Percentiles rank a stretch among this genome's conserved stretches.
phyloP scores from a whole-genome alignment of 2,888 invertebrate species.

The Melinopterus prodromus region DNA sequence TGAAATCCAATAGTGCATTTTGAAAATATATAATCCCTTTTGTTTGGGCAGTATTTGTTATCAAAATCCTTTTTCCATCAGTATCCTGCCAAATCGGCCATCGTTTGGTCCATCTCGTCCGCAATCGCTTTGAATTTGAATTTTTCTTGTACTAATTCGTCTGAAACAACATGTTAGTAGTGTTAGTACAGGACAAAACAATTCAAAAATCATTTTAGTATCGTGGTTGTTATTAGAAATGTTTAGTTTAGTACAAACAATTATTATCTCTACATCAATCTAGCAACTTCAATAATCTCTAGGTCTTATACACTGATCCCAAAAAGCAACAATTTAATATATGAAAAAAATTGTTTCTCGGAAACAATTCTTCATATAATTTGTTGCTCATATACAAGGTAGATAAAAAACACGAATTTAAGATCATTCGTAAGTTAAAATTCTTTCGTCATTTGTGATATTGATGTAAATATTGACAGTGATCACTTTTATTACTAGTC shows the following conservation, averaged over 20 bases:
- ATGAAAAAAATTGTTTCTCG: too few relatives aligned
- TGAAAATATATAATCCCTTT: conserved; percentile 29
- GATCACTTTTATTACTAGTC: too few relatives aligned
- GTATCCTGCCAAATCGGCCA: conserved; percentile 94
- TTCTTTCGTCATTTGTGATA: too few relatives aligned
- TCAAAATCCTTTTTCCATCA: conserved; percentile 57
- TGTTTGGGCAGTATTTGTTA: conserved; percentile 30
- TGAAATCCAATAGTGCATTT: background rate
- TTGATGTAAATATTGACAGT: too few relatives aligned
- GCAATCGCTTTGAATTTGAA: conserved; percentile 98
- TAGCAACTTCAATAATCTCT: background rate
- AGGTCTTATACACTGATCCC: too few relatives aligned
- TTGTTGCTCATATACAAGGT: too few relatives aligned
- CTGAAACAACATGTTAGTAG: conserved; percentile 62
- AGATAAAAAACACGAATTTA: too few relatives aligned
- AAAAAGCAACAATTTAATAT: too few relatives aligned
- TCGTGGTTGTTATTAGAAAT: background rate
- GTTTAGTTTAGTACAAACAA: background rate
- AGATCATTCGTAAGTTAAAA: too few relatives aligned
- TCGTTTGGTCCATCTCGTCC: conserved; percentile 96
- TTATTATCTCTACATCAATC: background rate
- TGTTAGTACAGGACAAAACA: conserved; percentile 41
- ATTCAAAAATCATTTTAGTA: conserved; percentile 40
- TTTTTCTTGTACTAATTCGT: conserved; percentile 89
- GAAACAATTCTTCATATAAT: too few relatives aligned